phyloP scores from a whole-genome alignment of 2,888 invertebrate genomes.

The Psylliodes chrysocephalus region DNA sequence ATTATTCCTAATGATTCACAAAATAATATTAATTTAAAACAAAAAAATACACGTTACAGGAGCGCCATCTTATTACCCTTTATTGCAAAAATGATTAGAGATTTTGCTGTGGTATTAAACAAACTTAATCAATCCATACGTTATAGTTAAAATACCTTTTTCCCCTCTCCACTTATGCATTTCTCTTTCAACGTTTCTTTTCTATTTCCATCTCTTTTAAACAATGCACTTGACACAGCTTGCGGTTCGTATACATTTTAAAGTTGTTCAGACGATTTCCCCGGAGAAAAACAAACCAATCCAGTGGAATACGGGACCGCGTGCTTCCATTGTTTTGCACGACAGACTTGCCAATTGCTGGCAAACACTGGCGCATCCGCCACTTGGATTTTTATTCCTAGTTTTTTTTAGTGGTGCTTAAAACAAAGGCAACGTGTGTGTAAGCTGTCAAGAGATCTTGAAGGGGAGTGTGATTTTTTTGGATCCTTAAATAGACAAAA shows the following conservation, averaged over 20 bases:
- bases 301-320: conserved; percentile 29
- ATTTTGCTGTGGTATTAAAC: too few species aligned
- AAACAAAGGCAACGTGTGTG: conserved; percentile 20
- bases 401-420: conserved; percentile 16
- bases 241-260: conserved; percentile 22
- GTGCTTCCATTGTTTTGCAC: conserved; percentile 36
- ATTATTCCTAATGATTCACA: too few species aligned
- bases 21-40: too few species aligned
- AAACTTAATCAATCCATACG: neutral
- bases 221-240: conserved; percentile 31
- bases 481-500: neutral
- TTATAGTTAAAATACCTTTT: neutral
- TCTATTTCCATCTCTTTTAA: conserved; percentile 4
- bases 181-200: neutral
- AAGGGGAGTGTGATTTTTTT: neutral
- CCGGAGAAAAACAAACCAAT: conserved; percentile 32
- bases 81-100: too few species aligned
- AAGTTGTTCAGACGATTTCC: conserved; percentile 35
- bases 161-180: neutral
- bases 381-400: conserved; percentile 18
- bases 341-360: conserved; percentile 35
- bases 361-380: conserved; percentile 30
- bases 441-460: conserved; percentile 6
- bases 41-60: too few species aligned
- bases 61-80: too few species aligned